Conservation (phyloP, 2,888 invertebrate species). For the Polymixis lichenea region DNA sequence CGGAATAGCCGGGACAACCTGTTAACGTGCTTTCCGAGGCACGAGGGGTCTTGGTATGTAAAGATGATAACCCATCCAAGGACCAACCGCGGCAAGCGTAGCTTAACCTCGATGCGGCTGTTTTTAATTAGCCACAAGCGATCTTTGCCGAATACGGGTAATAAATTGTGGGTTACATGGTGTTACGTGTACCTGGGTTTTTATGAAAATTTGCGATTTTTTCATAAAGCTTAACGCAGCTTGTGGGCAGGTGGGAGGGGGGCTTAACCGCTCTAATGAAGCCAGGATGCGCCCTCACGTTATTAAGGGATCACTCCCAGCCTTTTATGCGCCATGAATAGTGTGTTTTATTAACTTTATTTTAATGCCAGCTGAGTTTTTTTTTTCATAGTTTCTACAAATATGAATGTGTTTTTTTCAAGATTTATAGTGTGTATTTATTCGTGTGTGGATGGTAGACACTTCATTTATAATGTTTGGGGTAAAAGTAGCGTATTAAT, state of each 20-base stretch:
- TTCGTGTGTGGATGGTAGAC: conserved; percentile 17
- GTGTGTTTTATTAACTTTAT: conserved; percentile 79
- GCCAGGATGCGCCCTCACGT: conserved; percentile 78
- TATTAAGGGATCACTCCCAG: conserved; percentile 80
- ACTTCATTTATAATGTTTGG: conserved; percentile 19
- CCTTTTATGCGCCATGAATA: conserved; percentile 76
- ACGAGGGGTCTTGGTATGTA: no score
- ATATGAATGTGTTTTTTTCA: conserved; percentile 44
- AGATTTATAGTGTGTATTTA: conserved; percentile 34
- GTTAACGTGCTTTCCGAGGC: no score
- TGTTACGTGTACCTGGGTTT: conserved; percentile 33
- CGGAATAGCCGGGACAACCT: no score
- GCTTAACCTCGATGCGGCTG: no score
- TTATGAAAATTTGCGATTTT: conserved; percentile 67
- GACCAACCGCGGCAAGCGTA: no score
- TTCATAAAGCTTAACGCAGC: conserved; percentile 71
- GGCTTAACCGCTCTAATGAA: conserved; percentile 77
- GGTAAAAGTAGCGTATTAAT: not conserved
- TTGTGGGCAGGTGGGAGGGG: conserved; percentile 67
- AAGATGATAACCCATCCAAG: no score
- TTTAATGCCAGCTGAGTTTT: conserved; percentile 70
- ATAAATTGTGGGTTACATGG: conserved; percentile 37
- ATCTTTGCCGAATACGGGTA: conserved; percentile 14
- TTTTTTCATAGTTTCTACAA: conserved; percentile 57
- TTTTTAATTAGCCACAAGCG: not conserved